A percentile compares a stretch with the other conserved stretches of the same genome.
Evolutionary conservation across 1,140 invertebrate genomes (phyloP).

Genomic region (Octopus sinensis): DNA sequence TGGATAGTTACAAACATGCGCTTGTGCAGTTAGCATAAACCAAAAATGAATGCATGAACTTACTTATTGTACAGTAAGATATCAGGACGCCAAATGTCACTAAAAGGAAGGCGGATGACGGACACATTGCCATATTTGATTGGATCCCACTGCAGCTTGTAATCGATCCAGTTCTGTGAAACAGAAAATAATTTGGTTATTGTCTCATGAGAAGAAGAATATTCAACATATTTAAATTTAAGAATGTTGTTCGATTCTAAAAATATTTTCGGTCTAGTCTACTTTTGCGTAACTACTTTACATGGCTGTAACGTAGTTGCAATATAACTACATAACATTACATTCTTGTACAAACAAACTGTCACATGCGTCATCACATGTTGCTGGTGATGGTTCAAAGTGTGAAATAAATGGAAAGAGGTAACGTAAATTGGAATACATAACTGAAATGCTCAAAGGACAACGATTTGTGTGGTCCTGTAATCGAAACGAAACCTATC

Average conservation of each 20-base stretch:
- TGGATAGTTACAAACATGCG: neutral
- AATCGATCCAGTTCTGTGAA: slow-evolving; percentile 75
- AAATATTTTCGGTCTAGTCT: too few species aligned
- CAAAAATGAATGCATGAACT: slow-evolving; percentile 53
- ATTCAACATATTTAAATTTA: too few species aligned
- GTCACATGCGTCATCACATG: too few species aligned
- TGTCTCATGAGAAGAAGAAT: too few species aligned
- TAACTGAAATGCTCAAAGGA: neutral
- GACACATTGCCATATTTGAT: slow-evolving; percentile 96
- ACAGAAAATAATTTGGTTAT: neutral
- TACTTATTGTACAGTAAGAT: slow-evolving; percentile 99
- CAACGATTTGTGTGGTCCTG: too few species aligned
- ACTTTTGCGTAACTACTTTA: too few species aligned
- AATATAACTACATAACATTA: too few species aligned
- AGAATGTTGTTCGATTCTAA: too few species aligned
- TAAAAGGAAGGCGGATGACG: slow-evolving; percentile 91
- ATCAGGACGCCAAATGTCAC: slow-evolving; percentile 99
- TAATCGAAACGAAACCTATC: too few species aligned
- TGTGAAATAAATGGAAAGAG: neutral
- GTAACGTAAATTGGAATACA: neutral
- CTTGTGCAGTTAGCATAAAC: neutral
- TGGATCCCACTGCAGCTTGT: slow-evolving; percentile 96
- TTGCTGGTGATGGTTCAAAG: neutral
- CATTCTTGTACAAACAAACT: too few species aligned
- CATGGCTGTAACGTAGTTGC: too few species aligned